These are phyloP conservation scores for Ardeotis arabs DNA, from an alignment of 2,113 vertebrate species.

Conservation along the genomic window DNA sequence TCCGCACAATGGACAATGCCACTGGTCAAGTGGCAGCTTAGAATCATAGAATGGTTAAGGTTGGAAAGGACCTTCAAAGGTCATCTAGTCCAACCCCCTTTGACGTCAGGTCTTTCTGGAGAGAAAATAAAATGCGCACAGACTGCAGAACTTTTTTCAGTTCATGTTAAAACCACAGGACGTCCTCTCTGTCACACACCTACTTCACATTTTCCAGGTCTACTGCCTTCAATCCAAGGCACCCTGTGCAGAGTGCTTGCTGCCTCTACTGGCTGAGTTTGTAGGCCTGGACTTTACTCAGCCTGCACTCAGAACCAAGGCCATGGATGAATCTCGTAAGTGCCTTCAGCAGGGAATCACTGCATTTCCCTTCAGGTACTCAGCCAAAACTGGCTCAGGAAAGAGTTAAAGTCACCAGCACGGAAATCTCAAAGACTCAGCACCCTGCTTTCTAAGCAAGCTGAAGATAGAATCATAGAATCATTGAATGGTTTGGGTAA, in stretches of 20 bases:
- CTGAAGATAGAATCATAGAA: neutral
- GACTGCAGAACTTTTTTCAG: neutral
- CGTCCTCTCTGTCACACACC: neutral
- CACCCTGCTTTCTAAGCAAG: neutral
- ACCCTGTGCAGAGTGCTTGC: neutral
- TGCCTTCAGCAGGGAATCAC: neutral
- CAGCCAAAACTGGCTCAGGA: neutral
- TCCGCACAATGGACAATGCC: neutral
- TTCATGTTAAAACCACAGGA: neutral
- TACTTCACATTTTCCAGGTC: neutral
- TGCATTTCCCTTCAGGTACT: neutral
- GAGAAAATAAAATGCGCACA: neutral
- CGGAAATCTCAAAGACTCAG: neutral
- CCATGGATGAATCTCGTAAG: too few relatives aligned
- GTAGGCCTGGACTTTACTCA: neutral
- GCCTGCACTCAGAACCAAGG: neutral
- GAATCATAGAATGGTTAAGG: too few relatives aligned
- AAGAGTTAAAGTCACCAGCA: neutral
- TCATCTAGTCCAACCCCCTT: too few relatives aligned
- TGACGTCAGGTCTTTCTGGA: neutral
- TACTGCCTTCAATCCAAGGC: neutral
- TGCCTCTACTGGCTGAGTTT: neutral
- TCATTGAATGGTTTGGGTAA: too few relatives aligned
- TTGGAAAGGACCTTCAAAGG: too few relatives aligned
- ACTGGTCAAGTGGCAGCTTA: neutral